A percentile compares a stretch with the other conserved stretches of the same genome.
These are phyloP conservation scores for Altica lythri DNA, from an alignment of 2,888 invertebrate genomes.

Conservation along the genomic window DNA sequence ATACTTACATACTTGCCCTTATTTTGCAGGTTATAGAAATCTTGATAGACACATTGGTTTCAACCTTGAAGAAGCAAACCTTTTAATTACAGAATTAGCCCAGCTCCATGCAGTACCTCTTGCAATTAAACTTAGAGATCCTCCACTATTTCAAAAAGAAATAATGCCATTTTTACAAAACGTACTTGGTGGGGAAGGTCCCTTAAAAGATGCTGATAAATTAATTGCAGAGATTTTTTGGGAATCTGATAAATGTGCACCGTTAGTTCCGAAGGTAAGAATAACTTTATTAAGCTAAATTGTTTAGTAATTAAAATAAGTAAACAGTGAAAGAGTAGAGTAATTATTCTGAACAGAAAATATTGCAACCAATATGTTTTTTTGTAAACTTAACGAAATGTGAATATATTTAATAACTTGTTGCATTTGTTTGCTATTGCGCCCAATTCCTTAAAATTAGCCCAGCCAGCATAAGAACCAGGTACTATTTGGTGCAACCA, in stretches of 20 bases:
- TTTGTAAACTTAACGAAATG: no score
- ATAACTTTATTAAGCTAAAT: no score
- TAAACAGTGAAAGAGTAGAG: no score
- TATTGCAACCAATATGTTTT: no score
- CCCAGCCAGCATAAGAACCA: no score
- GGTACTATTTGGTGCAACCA: no score
- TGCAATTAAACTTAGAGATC: conserved; percentile 56
- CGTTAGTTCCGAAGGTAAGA: conserved; percentile 10
- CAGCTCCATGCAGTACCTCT: conserved; percentile 61
- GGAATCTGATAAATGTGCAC: conserved; percentile 16
- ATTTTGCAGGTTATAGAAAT: conserved; percentile 54
- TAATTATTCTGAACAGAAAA: no score
- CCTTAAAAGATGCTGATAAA: neutral
- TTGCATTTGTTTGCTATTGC: no score
- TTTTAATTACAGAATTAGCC: conserved; percentile 57
- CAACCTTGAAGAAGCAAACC: conserved; percentile 55
- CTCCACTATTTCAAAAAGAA: conserved; percentile 48
- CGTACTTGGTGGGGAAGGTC: neutral
- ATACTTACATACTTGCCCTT: no score
- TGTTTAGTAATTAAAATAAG: no score
- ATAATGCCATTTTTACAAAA: conserved; percentile 47
- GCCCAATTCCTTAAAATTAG: no score
- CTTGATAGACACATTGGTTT: conserved; percentile 56
- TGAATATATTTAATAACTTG: no score
- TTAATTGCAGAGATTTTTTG: neutral